A percentile compares a stretch with the other conserved stretches of the same genome.
Evolutionary conservation across 2,888 invertebrate species (phyloP).

Genomic region (Pyrrhosoma nymphula): DNA sequence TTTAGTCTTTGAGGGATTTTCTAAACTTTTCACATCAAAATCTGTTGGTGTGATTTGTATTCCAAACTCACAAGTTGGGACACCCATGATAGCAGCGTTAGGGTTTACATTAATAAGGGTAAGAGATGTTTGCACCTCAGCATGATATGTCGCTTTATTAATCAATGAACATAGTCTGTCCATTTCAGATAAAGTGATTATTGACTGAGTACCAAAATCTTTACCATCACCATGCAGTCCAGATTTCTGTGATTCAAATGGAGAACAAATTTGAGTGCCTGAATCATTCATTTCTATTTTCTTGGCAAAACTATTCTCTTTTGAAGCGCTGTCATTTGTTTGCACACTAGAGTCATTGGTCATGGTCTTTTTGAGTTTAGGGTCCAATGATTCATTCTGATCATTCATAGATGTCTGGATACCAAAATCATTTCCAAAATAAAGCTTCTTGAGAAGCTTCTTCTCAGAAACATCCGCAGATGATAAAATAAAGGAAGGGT

Average conservation of each 20-base stretch:
- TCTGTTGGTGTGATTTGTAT: conserved; percentile 9
- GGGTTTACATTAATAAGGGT: not conserved
- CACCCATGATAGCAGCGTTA: not conserved
- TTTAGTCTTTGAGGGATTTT: not conserved
- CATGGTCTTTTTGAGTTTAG: not conserved
- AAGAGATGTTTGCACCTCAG: not conserved
- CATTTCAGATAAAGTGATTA: conserved; percentile 41
- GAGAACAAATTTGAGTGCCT: not conserved
- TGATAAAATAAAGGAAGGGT: not conserved
- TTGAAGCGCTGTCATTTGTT: not conserved
- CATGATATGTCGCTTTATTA: not conserved
- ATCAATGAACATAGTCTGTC: not conserved
- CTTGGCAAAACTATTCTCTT: not conserved
- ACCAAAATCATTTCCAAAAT: not conserved
- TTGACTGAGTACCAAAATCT: conserved; percentile 38
- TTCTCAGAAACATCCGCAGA: not conserved
- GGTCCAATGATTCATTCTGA: not conserved
- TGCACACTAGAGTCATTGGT: not conserved
- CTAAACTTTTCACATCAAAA: not conserved
- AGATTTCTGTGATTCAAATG: not conserved
- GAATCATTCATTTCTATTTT: not conserved
- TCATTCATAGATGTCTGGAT: not conserved
- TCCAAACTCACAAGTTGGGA: conserved; percentile 37
- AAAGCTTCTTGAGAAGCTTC: not conserved
- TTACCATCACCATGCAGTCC: not conserved